Evolutionary conservation across 1,140 invertebrate species (phyloP).

Genomic region (Pogonomyrmex californicus): DNA sequence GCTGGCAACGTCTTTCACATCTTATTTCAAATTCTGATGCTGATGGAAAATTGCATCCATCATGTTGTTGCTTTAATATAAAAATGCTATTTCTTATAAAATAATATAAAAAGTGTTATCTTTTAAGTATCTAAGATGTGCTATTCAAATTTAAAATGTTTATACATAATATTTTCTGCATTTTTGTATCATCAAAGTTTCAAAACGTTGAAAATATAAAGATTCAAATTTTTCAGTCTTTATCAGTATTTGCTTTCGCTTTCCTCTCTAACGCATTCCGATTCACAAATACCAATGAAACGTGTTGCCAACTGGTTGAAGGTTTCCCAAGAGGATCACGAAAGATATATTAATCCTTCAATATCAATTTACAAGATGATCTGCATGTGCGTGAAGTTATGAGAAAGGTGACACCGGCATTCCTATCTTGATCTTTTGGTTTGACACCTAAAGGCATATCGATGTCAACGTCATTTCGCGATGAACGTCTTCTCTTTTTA

Average conservation of each 20-base stretch:
- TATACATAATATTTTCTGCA: not conserved
- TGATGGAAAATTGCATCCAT: not conserved
- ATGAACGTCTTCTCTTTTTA: slow-evolving; percentile 4
- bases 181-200: not conserved
- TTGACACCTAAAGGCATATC: slow-evolving; percentile 73
- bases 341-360: slow-evolving; percentile 79
- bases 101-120: too few species aligned
- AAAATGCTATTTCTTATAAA: not conserved
- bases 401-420: slow-evolving; percentile 63
- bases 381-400: slow-evolving; percentile 52
- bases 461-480: slow-evolving; percentile 45
- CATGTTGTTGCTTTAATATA: not conserved
- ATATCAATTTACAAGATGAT: slow-evolving; percentile 78
- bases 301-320: slow-evolving; percentile 40
- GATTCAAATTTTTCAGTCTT: not conserved
- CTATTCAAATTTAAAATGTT: not conserved
- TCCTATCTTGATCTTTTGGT: slow-evolving; percentile 36
- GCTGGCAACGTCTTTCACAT: not conserved
- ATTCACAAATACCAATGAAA: slow-evolving; percentile 50
- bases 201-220: not conserved
- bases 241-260: not conserved
- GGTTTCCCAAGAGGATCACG: slow-evolving; percentile 23
- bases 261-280: not conserved
- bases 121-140: not conserved
- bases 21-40: not conserved